These are phyloP conservation scores for Conus betulinus DNA, from an alignment of 1,140 invertebrate species.

Conservation along the genomic window DNA sequence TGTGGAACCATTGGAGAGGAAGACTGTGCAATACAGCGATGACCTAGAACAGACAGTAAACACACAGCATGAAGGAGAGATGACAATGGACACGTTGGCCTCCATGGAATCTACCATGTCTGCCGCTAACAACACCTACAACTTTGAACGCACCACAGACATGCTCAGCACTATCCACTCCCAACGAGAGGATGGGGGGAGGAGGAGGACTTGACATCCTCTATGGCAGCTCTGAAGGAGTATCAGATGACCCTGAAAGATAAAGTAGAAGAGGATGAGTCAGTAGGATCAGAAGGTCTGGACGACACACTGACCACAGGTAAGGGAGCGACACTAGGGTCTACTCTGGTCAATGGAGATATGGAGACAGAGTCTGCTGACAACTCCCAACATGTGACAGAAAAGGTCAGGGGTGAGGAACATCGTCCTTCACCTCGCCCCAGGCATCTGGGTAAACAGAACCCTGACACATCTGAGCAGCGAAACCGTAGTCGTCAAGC, in stretches of 20 bases:
- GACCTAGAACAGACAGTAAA: not conserved
- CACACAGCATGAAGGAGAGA: slow-evolving; percentile 14
- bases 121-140: slow-evolving; percentile 46
- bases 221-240: slow-evolving; percentile 44
- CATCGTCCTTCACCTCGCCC: slow-evolving; percentile 1
- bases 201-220: slow-evolving; percentile 41
- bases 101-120: not conserved
- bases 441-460: not conserved
- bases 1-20: slow-evolving; percentile 16
- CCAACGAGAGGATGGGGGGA: slow-evolving; percentile 27
- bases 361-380: not conserved
- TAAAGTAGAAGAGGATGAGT: slow-evolving; percentile 19
- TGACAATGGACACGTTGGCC: slow-evolving; percentile 22
- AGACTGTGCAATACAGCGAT: not conserved
- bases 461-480: not conserved
- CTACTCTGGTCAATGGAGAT: slow-evolving; percentile 17
- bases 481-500: slow-evolving; percentile 1
- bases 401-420: not conserved
- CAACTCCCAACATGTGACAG: not conserved
- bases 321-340: not conserved
- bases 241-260: slow-evolving; percentile 49
- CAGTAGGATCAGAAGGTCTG: not conserved
- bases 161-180: slow-evolving; percentile 54
- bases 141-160: slow-evolving; percentile 48
- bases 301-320: not conserved